Evolutionary conservation across 2,797 vertebrate species (phyloP).

Genomic region (Mus spretus): DNA sequence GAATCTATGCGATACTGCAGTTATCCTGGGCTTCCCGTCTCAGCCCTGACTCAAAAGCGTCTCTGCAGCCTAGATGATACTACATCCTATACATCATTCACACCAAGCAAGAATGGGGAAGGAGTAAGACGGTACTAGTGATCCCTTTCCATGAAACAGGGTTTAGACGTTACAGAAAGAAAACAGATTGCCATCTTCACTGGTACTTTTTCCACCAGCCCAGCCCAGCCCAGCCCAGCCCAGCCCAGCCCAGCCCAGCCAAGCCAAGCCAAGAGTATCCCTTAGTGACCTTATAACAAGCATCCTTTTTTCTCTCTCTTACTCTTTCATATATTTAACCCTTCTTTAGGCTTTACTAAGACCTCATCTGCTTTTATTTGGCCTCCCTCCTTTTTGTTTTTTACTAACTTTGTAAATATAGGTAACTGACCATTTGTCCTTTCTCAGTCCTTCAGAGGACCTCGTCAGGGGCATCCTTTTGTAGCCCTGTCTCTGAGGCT

Average conservation of each 20-base stretch:
- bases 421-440: constrained; percentile 21
- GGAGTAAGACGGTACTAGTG: background rate
- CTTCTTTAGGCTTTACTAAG: constrained; percentile 55
- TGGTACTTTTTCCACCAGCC: background rate
- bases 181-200: background rate
- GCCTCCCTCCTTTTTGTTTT: constrained; percentile 44
- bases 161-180: background rate
- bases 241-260: too few species aligned
- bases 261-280: too few species aligned
- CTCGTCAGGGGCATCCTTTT: constrained; percentile 45
- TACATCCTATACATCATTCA: background rate
- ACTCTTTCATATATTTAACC: background rate
- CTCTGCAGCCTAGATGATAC: background rate
- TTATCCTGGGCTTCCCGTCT: background rate
- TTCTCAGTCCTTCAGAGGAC: constrained; percentile 63
- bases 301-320: background rate
- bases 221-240: background rate
- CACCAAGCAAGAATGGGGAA: background rate
- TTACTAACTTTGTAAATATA: constrained; percentile 71
- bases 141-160: background rate
- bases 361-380: constrained; percentile 68
- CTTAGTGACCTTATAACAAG: background rate
- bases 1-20: background rate
- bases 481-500: constrained; percentile 49
- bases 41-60: background rate